Evolutionary conservation across 2,797 vertebrate genomes (phyloP).

Genomic region (Gallirallus australis): DNA sequence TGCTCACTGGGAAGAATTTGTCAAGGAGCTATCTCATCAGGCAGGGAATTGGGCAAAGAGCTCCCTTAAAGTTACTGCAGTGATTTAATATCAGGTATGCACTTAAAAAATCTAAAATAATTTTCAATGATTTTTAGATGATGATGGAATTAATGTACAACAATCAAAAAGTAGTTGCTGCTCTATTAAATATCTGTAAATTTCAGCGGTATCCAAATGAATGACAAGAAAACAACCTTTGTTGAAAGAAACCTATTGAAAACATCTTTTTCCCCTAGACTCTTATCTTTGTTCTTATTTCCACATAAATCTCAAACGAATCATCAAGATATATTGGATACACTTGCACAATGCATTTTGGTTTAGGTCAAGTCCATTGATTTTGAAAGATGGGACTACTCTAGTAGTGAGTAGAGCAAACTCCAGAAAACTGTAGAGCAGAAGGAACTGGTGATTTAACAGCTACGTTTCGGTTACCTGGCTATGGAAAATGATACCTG

Average conservation of each 20-base stretch:
- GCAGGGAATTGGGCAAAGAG: not conserved
- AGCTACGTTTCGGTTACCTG: not conserved
- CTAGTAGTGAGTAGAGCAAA: no score
- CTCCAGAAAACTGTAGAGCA: not conserved
- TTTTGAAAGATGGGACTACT: not conserved
- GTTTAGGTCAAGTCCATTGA: not conserved
- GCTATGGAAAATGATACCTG: not conserved
- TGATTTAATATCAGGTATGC: not conserved
- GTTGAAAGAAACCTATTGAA: not conserved
- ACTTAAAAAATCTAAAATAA: not conserved
- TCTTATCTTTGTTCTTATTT: not conserved
- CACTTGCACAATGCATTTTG: not conserved
- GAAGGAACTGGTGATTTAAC: not conserved
- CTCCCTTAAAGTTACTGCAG: not conserved
- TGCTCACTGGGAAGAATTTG: not conserved
- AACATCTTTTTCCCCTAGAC: not conserved
- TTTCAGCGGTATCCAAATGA: not conserved
- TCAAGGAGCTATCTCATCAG: not conserved
- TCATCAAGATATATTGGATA: not conserved
- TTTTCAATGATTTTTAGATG: not conserved
- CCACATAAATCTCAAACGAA: not conserved
- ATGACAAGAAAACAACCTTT: not conserved
- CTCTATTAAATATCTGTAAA: not conserved
- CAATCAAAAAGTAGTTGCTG: not conserved
- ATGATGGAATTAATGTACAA: rapidly evolving